Evolutionary conservation across 2,797 vertebrate genomes (phyloP).

Genomic region (Momotus momota): DNA sequence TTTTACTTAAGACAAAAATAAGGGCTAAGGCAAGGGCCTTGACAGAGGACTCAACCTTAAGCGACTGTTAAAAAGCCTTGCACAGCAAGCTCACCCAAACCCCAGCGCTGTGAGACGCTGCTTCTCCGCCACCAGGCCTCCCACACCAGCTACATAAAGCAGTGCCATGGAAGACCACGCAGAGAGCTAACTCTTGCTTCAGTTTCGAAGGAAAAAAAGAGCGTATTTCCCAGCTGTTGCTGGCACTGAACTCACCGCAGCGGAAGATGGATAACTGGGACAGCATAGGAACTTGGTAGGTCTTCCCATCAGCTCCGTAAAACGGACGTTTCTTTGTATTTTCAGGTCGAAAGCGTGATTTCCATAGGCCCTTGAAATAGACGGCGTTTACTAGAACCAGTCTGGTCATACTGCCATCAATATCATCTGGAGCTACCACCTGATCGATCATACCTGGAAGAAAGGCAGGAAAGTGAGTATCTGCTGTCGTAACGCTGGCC

Average conservation of each 20-base stretch:
- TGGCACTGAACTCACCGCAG: slow-evolving; percentile 81
- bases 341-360: slow-evolving; percentile 90
- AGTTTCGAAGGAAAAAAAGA: background rate
- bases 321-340: slow-evolving; percentile 93
- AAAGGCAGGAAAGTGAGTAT: background rate
- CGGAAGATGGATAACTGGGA: slow-evolving; percentile 91
- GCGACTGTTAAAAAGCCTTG: background rate
- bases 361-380: slow-evolving; percentile 97
- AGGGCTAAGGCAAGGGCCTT: background rate
- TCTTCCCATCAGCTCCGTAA: slow-evolving; percentile 82
- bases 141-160: background rate
- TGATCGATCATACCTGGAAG: slow-evolving; percentile 89
- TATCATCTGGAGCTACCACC: slow-evolving; percentile 86
- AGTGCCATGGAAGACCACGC: background rate
- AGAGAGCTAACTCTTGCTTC: background rate
- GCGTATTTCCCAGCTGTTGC: background rate
- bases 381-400: slow-evolving; percentile 90
- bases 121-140: background rate
- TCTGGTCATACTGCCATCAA: slow-evolving; percentile 84
- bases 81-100: background rate
- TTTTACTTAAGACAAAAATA: background rate
- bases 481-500: background rate
- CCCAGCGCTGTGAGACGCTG: background rate
- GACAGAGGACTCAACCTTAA: background rate
- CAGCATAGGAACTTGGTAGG: slow-evolving; percentile 92